Evolutionary conservation across 2,888 invertebrate genomes (phyloP).

Genomic region (Andrena flavipes): DNA sequence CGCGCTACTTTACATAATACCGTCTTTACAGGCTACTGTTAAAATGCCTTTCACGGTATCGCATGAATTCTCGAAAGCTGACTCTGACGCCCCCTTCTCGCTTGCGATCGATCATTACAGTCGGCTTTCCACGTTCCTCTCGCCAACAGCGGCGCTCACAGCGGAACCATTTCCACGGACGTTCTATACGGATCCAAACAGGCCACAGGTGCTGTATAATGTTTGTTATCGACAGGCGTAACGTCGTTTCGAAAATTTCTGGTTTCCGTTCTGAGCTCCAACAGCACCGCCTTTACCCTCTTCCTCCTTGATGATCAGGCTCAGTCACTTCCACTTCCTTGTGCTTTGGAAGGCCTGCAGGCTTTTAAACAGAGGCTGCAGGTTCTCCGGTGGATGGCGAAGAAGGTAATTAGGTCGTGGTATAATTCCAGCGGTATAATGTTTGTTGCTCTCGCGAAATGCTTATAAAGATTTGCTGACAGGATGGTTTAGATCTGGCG

Average conservation of each 20-base stretch:
- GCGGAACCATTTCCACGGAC: constrained; percentile 9
- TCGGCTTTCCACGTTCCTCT: constrained; percentile 25
- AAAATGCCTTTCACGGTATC: constrained; percentile 49
- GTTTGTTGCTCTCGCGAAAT: no score
- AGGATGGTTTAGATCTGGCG: no score
- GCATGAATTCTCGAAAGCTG: constrained; percentile 29
- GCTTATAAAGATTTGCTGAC: no score
- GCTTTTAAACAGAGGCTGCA: not conserved
- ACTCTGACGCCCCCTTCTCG: constrained; percentile 49
- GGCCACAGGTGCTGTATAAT: constrained; percentile 20
- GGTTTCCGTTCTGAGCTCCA: constrained; percentile 6
- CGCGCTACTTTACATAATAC: constrained; percentile 70
- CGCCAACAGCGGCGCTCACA: constrained; percentile 29
- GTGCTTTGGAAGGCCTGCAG: not conserved
- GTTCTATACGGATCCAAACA: constrained; percentile 11
- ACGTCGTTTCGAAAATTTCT: constrained; percentile 8
- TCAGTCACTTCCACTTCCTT: constrained; percentile 22
- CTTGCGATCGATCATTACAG: constrained; percentile 40
- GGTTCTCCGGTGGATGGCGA: not conserved
- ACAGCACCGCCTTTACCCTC: not conserved
- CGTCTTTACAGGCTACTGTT: constrained; percentile 65
- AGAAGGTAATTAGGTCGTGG: constrained; percentile 2
- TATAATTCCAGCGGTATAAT: no score
- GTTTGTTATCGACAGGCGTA: constrained; percentile 15
- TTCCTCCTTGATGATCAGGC: not conserved